A percentile compares a stretch with the other conserved stretches of the same genome.
phyloP scores from a whole-genome alignment of 2,113 vertebrate species.

The Verasper variegatus region DNA sequence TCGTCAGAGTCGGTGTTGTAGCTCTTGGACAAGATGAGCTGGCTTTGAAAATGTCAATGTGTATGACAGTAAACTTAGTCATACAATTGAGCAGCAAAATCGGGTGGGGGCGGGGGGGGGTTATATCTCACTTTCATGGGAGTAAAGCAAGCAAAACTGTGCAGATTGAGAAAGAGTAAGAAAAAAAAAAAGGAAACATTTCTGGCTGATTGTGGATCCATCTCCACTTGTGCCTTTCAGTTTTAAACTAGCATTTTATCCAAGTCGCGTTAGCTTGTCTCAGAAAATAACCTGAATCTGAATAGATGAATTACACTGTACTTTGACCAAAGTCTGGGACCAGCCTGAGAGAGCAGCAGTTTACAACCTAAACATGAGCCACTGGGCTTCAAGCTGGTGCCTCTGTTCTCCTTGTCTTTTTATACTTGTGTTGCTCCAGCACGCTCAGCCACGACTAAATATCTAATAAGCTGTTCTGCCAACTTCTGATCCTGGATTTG shows the following conservation, averaged over 20 bases:
- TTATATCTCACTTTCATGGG: background rate
- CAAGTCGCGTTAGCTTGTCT: background rate
- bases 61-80: background rate
- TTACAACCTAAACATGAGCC: slow-evolving; percentile 7
- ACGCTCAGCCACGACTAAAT: slow-evolving; percentile 53
- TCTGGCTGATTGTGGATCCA: too few species aligned
- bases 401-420: slow-evolving; percentile 24
- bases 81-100: slow-evolving; percentile 9
- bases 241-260: background rate
- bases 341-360: slow-evolving; percentile 3
- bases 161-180: background rate
- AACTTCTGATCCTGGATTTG: slow-evolving; percentile 65
- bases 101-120: background rate
- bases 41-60: slow-evolving; percentile 18
- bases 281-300: background rate
- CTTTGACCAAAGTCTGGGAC: background rate
- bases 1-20: slow-evolving; percentile 6
- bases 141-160: background rate
- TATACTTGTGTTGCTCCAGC: slow-evolving; percentile 31
- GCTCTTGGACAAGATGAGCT: slow-evolving; percentile 21
- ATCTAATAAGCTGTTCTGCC: slow-evolving; percentile 68
- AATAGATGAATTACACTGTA: background rate
- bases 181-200: background rate
- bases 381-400: slow-evolving; percentile 11
- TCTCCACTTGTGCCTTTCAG: background rate